Evolutionary conservation across 2,888 invertebrate genomes (phyloP).

Genomic region (Apotomis betuletana): DNA sequence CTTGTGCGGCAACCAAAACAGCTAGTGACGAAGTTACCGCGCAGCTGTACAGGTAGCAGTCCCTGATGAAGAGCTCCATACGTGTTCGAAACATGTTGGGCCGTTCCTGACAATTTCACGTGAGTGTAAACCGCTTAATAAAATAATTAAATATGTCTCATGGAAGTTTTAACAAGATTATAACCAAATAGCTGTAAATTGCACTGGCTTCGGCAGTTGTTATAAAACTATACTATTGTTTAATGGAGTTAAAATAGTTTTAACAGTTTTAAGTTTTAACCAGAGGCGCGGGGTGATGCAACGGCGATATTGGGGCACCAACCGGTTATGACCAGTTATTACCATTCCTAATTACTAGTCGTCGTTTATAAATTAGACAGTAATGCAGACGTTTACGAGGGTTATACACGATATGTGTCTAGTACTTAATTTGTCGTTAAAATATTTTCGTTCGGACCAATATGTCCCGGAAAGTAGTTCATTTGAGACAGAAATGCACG

Average conservation of each 20-base stretch:
- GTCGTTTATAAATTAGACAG: background rate
- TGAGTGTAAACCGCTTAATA: too few species aligned
- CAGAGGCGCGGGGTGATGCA: background rate
- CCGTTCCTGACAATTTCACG: too few species aligned
- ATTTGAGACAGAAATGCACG: background rate
- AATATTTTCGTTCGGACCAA: background rate
- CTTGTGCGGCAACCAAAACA: too few species aligned
- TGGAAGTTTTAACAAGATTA: too few species aligned
- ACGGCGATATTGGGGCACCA: conserved; percentile 7
- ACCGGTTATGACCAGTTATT: conserved; percentile 11
- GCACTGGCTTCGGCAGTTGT: too few species aligned
- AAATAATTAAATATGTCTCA: too few species aligned
- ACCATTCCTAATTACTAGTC: conserved; percentile 14
- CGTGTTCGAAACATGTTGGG: too few species aligned
- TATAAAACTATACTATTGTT: too few species aligned
- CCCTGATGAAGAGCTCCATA: too few species aligned
- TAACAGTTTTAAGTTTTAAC: background rate
- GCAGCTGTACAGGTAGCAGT: too few species aligned
- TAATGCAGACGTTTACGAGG: conserved; percentile 4
- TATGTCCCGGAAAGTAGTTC: background rate
- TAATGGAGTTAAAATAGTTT: background rate
- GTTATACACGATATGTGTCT: conserved; percentile 2
- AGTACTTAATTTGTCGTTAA: background rate
- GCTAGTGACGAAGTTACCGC: too few species aligned
- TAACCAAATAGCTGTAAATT: too few species aligned